phyloP scores from a whole-genome alignment of 2,797 vertebrate species.

The Gymnothorax reevesii region DNA sequence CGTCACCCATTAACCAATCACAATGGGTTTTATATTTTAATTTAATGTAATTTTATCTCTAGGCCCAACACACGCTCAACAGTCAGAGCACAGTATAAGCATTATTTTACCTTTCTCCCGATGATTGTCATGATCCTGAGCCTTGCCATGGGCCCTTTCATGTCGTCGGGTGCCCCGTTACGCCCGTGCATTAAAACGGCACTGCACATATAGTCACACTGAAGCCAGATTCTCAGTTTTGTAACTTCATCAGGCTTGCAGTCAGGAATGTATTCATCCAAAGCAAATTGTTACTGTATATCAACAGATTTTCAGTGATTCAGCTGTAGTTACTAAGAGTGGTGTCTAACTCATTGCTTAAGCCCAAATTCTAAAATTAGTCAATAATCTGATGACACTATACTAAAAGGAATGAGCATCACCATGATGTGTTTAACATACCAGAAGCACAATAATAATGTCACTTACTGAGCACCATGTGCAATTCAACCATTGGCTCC shows the following conservation, averaged over 20 bases:
- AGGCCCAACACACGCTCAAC: too few relatives aligned
- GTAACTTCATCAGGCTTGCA: background rate
- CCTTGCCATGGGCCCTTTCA: too few relatives aligned
- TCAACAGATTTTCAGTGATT: background rate
- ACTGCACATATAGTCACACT: background rate
- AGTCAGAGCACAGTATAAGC: too few relatives aligned
- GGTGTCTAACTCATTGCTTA: background rate
- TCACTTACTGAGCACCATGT: background rate
- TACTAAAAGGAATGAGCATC: background rate
- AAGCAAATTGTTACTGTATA: background rate
- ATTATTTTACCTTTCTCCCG: too few relatives aligned
- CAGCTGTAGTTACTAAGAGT: background rate
- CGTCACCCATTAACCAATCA: too few relatives aligned
- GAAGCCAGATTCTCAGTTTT: background rate
- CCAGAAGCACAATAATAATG: background rate
- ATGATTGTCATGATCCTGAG: too few relatives aligned
- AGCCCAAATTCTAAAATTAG: background rate
- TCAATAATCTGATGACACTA: background rate
- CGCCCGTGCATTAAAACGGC: too few relatives aligned
- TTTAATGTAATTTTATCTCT: too few relatives aligned
- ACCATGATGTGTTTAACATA: background rate
- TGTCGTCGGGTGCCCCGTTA: too few relatives aligned
- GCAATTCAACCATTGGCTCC: background rate
- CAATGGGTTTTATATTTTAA: too few relatives aligned
- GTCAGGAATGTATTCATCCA: background rate